Conservation (phyloP, 2,888 invertebrate species). For the Xylocampa areola region DNA sequence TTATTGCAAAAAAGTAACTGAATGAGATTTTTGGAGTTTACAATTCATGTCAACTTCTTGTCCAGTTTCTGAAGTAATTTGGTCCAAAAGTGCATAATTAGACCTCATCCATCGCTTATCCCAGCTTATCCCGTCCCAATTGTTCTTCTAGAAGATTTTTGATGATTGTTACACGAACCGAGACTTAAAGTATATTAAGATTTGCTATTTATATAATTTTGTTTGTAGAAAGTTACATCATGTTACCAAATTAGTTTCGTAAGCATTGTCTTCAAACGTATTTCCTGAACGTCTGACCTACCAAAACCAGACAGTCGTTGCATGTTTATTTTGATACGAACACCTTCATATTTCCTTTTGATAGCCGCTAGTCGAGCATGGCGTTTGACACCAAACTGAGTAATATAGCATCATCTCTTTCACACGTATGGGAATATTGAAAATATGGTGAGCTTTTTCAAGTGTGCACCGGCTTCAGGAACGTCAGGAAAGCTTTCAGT, state of each 20-base stretch:
- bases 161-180: no score
- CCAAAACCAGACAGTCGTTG: constrained; percentile 71
- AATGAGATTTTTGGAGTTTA: no score
- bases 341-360: constrained; percentile 81
- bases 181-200: no score
- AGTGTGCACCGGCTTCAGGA: constrained; percentile 68
- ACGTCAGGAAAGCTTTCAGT: constrained; percentile 78
- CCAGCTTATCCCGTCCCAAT: no score
- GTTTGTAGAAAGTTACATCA: constrained; percentile 13
- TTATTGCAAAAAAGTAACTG: no score
- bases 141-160: no score
- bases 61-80: no score
- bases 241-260: constrained; percentile 36
- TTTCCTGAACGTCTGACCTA: constrained; percentile 52
- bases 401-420: constrained; percentile 67
- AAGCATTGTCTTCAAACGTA: constrained; percentile 43
- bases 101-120: no score
- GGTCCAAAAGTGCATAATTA: no score
- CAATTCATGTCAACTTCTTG: no score
- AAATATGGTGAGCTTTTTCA: constrained; percentile 74
- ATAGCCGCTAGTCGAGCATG: constrained; percentile 69
- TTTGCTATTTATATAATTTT: constrained; percentile 3
- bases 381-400: constrained; percentile 51
- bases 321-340: constrained; percentile 85
- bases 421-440: constrained; percentile 65